phyloP scores from a whole-genome alignment of 2,113 vertebrate genomes.

The Falcunculus frontatus region DNA sequence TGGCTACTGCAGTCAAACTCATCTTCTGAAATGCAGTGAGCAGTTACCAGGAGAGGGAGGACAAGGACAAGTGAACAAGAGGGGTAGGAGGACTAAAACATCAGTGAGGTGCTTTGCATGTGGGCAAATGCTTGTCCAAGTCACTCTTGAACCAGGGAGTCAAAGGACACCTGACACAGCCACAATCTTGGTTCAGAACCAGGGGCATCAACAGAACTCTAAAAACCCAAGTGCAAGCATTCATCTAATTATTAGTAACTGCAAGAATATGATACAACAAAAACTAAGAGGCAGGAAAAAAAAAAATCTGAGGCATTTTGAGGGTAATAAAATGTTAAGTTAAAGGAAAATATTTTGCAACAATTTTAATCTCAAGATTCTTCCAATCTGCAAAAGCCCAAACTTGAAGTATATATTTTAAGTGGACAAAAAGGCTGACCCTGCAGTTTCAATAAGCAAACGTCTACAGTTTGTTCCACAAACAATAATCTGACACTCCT shows the following conservation, averaged over 20 bases:
- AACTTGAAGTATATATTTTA: neutral
- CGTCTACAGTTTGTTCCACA: neutral
- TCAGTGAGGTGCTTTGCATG: neutral
- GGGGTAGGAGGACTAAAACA: neutral
- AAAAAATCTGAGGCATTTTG: neutral
- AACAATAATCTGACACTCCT: neutral
- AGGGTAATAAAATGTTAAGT: neutral
- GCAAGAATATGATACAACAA: neutral
- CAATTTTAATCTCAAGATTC: neutral
- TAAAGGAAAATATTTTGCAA: neutral
- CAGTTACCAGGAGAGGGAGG: neutral
- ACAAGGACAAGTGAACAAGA: neutral
- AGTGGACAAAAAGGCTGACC: neutral
- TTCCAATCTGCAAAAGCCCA: neutral
- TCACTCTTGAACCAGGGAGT: neutral
- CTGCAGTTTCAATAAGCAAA: neutral
- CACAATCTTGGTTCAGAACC: neutral
- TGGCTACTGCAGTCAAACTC: neutral
- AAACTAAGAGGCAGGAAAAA: neutral
- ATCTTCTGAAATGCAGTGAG: neutral
- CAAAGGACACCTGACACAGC: neutral
- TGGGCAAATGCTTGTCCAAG: neutral
- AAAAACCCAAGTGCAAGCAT: neutral
- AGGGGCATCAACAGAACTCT: neutral
- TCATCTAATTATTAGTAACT: neutral